Base-by-base conservation (phyloP, 1,140 invertebrate species). In the Drosophila ercepeae region DNA sequence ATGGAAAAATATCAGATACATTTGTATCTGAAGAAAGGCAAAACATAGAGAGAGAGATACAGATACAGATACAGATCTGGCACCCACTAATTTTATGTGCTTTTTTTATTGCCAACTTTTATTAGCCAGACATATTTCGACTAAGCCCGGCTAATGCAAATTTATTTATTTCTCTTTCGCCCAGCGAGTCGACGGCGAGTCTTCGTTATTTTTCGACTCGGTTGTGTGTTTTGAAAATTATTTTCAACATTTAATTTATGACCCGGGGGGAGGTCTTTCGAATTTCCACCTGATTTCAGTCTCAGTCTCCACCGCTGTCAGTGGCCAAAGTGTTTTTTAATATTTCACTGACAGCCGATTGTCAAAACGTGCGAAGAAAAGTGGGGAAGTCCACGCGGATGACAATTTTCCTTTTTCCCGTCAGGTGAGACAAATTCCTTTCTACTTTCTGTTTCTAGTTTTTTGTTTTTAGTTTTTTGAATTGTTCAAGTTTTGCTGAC, bases 311-410 rank as follows among this genome's bases (percentile, higher is more conserved):
- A 11, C 29, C 23, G 18, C 29, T 78, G 77, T 71, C 82, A 77
- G 39, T 36, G 75, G 60, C 58, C 65, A 84, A 82, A 86, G 84
- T 78, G 84, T 75, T 86, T 86, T 86, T 88, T 86, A 86, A 86
- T 86, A 86, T 86, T 86, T 88, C 82, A 88, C 60, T 86, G 82
- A 86, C 82, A 86, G 82, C 48, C 69, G 76, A 79, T 74, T 81
- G 81, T 86, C 81, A 86, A 54, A 68, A 49, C 13, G 36, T 39
- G 36, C 6, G 34, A 32, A 9, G 29, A n/a, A 32, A 32, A n/a
- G 14, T 41, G 53, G 18, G 39, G 64, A 79, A 81, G 75, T 71
- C 55, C 74, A 81, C 75, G 61, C 68, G 60, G 55, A 42, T 75
- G 79, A 78, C 79, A 84, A 39, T 84, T 75, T 64, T 57, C 19